These are phyloP conservation scores for Neelides folsomi DNA, from an alignment of 2,888 invertebrate genomes.

Conservation along the genomic window DNA sequence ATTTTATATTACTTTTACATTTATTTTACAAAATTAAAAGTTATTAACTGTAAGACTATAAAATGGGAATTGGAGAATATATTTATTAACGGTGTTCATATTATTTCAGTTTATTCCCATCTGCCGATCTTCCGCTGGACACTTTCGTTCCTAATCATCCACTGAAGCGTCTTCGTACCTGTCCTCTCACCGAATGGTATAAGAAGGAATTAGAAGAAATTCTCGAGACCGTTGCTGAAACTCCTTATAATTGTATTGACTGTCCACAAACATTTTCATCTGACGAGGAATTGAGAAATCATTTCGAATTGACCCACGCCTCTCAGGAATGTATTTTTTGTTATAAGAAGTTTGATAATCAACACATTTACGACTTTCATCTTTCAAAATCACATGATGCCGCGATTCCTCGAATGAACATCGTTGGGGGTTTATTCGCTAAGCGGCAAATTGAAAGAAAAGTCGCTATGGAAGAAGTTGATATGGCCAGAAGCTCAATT, in stretches of 20 bases:
- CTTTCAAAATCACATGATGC: conserved; percentile 16
- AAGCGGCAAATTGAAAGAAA: conserved; percentile 16
- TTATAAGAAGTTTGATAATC: conserved; percentile 13
- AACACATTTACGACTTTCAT: conserved; percentile 10
- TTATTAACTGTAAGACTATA: too few species aligned
- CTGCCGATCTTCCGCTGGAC: conserved; percentile 13
- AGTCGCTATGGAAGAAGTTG: background rate
- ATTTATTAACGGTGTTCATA: conserved; percentile 1
- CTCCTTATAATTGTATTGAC: conserved; percentile 20
- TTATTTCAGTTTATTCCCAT: background rate
- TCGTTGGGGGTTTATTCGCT: conserved; percentile 17
- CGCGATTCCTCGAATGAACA: conserved; percentile 6
- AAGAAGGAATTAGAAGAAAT: too few species aligned
- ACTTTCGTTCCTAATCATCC: conserved; percentile 22
- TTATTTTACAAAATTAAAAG: too few species aligned
- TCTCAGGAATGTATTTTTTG: conserved; percentile 21
- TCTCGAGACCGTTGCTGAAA: conserved; percentile 3
- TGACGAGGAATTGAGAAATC: conserved; percentile 17
- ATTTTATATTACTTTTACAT: too few species aligned
- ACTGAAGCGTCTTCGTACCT: conserved; percentile 10
- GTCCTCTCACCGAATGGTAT: too few species aligned
- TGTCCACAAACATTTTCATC: conserved; percentile 16
- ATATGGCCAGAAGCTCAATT: background rate
- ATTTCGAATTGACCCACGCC: conserved; percentile 20
- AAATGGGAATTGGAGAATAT: background rate